Evolutionary conservation across 2,888 invertebrate genomes (phyloP).

Genomic region (Melieria omissa): DNA sequence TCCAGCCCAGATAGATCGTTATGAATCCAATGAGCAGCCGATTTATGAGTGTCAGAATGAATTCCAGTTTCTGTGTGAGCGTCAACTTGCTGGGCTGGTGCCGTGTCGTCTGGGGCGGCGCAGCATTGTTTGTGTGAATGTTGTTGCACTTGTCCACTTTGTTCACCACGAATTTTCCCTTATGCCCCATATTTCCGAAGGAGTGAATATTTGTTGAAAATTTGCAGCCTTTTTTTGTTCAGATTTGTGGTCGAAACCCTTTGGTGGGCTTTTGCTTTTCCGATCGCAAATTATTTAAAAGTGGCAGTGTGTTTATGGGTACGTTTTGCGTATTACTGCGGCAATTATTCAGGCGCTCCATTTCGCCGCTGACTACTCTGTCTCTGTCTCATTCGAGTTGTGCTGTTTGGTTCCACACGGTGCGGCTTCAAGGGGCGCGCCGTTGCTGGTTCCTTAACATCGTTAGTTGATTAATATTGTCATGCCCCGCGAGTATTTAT

Average conservation of each 20-base stretch:
- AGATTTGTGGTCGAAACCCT: not conserved
- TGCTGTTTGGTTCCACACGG: too few relatives aligned
- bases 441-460: slow-evolving; percentile 13
- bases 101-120: too few relatives aligned
- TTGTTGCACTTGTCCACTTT: slow-evolving; percentile 26
- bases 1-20: slow-evolving; percentile 48
- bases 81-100: slow-evolving; percentile 5
- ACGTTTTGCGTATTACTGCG: slow-evolving; percentile 22
- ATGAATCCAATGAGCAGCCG: slow-evolving; percentile 52
- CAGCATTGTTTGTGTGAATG: too few relatives aligned
- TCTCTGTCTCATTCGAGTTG: not conserved
- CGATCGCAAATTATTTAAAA: too few relatives aligned
- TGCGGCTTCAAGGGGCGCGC: not conserved
- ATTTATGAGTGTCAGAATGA: slow-evolving; percentile 46
- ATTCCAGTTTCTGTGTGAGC: slow-evolving; percentile 45
- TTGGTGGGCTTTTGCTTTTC: too few relatives aligned
- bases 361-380: not conserved
- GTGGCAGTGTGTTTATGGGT: too few relatives aligned
- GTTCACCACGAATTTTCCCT: slow-evolving; percentile 46
- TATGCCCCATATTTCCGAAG: slow-evolving; percentile 40
- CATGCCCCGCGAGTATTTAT: slow-evolving; percentile 21
- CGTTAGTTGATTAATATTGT: slow-evolving; percentile 32
- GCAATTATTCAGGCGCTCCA: too few relatives aligned
- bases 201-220: too few relatives aligned
- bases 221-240: slow-evolving; percentile 10